These are phyloP conservation scores for Apodemus sylvaticus DNA, from an alignment of 2,113 vertebrate species.

Conservation along the genomic window DNA sequence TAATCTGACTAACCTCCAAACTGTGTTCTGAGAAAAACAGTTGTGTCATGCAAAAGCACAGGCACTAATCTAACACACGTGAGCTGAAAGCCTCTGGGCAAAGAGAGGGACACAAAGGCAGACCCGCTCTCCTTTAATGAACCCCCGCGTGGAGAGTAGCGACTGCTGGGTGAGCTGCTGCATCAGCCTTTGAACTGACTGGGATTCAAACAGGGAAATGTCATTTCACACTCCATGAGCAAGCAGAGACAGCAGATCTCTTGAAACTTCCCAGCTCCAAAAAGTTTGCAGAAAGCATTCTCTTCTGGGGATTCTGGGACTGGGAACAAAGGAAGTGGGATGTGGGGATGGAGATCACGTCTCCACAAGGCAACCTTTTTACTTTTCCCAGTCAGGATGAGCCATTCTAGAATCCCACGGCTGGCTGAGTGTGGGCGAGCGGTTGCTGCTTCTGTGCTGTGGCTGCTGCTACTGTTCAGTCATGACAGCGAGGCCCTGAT, in stretches of 20 bases:
- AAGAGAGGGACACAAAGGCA: conserved; percentile 56
- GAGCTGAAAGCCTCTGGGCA: conserved; percentile 73
- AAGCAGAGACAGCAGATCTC: not conserved
- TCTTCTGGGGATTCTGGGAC: conserved; percentile 40
- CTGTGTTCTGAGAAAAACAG: conserved; percentile 72
- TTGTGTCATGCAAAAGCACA: conserved; percentile 72
- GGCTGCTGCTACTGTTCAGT: not conserved
- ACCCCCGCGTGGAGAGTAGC: not conserved
- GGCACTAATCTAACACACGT: conserved; percentile 57
- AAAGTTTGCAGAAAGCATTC: conserved; percentile 46
- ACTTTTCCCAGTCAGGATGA: not conserved
- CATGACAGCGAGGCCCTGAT: not conserved
- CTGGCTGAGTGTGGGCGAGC: not conserved
- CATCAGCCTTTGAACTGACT: conserved; percentile 60
- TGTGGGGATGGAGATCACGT: not conserved
- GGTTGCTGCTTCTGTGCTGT: not conserved
- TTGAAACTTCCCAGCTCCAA: not conserved
- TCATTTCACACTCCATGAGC: not conserved
- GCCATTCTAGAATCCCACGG: not conserved
- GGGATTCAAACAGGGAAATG: conserved; percentile 27
- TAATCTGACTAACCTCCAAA: conserved; percentile 71
- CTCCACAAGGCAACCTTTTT: not conserved
- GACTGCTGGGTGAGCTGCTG: not conserved
- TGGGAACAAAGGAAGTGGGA: not conserved
- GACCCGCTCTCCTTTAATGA: conserved; percentile 57